Conservation (phyloP, 2,113 vertebrate genomes). For the Leucoraja erinaceus region DNA sequence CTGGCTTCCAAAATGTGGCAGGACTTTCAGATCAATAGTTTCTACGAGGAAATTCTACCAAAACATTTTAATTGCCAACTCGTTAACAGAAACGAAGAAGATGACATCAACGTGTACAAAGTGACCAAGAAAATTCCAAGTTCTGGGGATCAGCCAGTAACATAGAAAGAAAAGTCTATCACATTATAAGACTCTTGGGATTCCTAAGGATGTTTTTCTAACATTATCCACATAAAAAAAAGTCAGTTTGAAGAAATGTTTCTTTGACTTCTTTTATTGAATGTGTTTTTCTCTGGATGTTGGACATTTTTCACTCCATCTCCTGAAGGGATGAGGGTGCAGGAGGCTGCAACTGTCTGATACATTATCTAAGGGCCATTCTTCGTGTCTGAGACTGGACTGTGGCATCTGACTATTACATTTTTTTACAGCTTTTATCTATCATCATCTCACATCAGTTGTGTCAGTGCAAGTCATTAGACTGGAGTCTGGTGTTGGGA, state of each 20-base stretch:
- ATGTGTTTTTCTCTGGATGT: not conserved
- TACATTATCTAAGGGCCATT: not conserved
- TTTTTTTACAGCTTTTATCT: not conserved
- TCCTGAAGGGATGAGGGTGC: not conserved
- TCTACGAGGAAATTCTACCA: constrained; percentile 61
- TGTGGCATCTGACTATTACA: not conserved
- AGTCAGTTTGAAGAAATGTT: not conserved
- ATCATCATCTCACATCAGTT: not conserved
- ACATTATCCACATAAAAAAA: not conserved
- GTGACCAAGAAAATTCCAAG: constrained; percentile 42
- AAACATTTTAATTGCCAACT: constrained; percentile 60
- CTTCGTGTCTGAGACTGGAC: not conserved
- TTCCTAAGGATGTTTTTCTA: not conserved
- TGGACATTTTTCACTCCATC: not conserved
- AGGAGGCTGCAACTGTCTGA: not conserved
- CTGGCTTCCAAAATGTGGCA: constrained; percentile 71
- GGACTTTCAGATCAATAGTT: constrained; percentile 59
- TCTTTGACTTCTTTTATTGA: not conserved
- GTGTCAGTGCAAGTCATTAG: not conserved
- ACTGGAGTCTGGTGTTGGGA: not conserved
- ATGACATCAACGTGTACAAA: constrained; percentile 70
- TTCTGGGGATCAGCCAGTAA: not conserved
- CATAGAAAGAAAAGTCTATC: not conserved
- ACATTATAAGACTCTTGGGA: not conserved
- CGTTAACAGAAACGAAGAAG: constrained; percentile 53